Conservation (phyloP, 1,140 invertebrate species). For the Doryteuthis pealeii region DNA sequence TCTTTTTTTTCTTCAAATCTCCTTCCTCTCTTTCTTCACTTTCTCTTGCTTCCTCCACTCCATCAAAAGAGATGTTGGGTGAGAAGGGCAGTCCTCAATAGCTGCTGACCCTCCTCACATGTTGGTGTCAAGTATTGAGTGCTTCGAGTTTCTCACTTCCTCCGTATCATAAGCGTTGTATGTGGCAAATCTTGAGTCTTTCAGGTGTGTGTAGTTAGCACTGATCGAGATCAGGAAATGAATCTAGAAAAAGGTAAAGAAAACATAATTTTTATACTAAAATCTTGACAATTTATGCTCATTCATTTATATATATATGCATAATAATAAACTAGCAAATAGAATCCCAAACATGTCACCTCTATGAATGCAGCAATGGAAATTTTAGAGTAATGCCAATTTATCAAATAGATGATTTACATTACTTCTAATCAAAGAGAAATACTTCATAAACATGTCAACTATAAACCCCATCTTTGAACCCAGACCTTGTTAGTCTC, state of each 20-base stretch:
- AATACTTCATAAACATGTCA: no score
- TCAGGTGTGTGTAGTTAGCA: constrained; percentile 46
- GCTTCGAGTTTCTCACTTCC: constrained; percentile 41
- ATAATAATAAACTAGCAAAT: background rate
- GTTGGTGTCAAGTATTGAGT: constrained; percentile 46
- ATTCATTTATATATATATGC: no score
- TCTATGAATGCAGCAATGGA: no score
- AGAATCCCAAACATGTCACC: background rate
- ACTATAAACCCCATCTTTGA: no score
- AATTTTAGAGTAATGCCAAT: no score
- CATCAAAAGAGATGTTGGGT: background rate
- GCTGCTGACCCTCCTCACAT: constrained; percentile 29
- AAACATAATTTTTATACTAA: no score
- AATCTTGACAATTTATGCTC: no score
- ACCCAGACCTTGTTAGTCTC: no score
- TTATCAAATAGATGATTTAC: no score
- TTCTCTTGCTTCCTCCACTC: background rate
- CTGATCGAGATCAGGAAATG: constrained; percentile 46
- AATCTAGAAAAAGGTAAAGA: constrained; percentile 28
- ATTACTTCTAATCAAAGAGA: no score
- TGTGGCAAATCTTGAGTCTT: constrained; percentile 42
- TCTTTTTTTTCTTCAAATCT: background rate
- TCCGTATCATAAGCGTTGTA: constrained; percentile 42
- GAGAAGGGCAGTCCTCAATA: no score
- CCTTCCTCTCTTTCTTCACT: background rate